Percentiles rank a stretch among this genome's conserved stretches.
These are phyloP conservation scores for Spicauda simplicius DNA, from an alignment of 2,888 invertebrate genomes.

Conservation along the genomic window DNA sequence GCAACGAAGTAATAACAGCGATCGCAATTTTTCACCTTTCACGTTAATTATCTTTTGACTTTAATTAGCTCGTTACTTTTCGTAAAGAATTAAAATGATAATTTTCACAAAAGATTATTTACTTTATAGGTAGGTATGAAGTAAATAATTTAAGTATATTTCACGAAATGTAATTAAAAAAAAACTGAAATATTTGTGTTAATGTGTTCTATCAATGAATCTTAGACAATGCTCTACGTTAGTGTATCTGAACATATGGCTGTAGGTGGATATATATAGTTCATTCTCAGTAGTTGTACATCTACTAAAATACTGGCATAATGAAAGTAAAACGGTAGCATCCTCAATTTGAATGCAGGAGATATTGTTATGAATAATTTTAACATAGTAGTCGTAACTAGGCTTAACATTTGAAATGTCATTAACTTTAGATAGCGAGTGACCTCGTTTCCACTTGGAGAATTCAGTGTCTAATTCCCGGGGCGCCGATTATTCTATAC, in stretches of 20 bases:
- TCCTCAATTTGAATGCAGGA: slow-evolving; percentile 6
- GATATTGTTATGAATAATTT: slow-evolving; percentile 20
- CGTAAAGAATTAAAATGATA: not conserved
- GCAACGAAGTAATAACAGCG: slow-evolving; percentile 59
- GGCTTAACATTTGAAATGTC: slow-evolving; percentile 37
- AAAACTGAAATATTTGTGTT: too few relatives aligned
- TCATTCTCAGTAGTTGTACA: too few relatives aligned
- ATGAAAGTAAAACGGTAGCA: slow-evolving; percentile 3
- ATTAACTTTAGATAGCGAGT: slow-evolving; percentile 34
- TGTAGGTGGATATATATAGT: not conserved
- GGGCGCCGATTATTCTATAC: slow-evolving; percentile 46
- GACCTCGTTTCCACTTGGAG: slow-evolving; percentile 50
- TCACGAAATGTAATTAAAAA: too few relatives aligned
- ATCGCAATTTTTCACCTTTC: slow-evolving; percentile 64
- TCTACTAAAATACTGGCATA: not conserved
- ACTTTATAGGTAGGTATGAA: too few relatives aligned
- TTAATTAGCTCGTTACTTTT: not conserved
- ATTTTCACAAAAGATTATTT: not conserved
- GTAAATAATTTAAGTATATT: too few relatives aligned
- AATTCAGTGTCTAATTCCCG: slow-evolving; percentile 53
- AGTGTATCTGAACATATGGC: too few relatives aligned
- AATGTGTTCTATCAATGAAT: too few relatives aligned
- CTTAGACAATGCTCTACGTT: too few relatives aligned
- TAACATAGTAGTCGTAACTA: slow-evolving; percentile 20
- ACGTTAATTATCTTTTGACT: slow-evolving; percentile 53